phyloP scores from a whole-genome alignment of 2,797 vertebrate species.

The Rhinophrynus dorsalis region DNA sequence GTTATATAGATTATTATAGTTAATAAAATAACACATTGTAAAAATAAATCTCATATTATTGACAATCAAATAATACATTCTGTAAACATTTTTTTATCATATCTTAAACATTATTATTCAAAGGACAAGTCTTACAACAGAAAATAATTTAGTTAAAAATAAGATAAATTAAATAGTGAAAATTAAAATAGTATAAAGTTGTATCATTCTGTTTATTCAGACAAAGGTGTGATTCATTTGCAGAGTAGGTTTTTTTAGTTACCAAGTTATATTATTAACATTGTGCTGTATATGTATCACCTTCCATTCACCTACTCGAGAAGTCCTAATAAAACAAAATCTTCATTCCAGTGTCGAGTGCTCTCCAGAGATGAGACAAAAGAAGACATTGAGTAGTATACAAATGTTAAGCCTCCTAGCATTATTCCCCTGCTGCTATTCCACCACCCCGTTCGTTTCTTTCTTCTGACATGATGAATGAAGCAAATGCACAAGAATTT shows the following conservation, averaged over 20 bases:
- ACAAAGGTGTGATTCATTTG: constrained; percentile 17
- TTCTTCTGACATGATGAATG: constrained; percentile 54
- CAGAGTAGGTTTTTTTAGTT: constrained; percentile 2
- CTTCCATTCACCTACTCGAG: constrained; percentile 49
- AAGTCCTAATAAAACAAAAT: constrained; percentile 41
- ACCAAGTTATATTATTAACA: constrained; percentile 51
- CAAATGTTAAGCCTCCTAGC: constrained; percentile 47
- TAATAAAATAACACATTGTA: too few relatives aligned
- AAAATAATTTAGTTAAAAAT: too few relatives aligned
- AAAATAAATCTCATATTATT: too few relatives aligned
- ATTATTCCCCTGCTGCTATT: constrained; percentile 17
- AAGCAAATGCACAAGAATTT: constrained; percentile 64
- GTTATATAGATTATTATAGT: too few relatives aligned
- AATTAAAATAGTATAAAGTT: constrained; percentile 1
- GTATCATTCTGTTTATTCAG: not conserved
- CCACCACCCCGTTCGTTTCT: constrained; percentile 49
- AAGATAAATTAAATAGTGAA: not conserved
- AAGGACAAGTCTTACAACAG: not conserved
- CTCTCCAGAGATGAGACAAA: constrained; percentile 61
- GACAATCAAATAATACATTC: too few relatives aligned
- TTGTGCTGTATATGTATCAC: constrained; percentile 55
- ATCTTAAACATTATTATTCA: not conserved
- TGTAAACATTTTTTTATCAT: too few relatives aligned
- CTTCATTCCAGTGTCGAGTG: constrained; percentile 29
- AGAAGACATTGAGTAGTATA: constrained; percentile 52